Base-by-base conservation (phyloP, 2,888 invertebrate species). In the Agonopterix alstromeriana region DNA sequence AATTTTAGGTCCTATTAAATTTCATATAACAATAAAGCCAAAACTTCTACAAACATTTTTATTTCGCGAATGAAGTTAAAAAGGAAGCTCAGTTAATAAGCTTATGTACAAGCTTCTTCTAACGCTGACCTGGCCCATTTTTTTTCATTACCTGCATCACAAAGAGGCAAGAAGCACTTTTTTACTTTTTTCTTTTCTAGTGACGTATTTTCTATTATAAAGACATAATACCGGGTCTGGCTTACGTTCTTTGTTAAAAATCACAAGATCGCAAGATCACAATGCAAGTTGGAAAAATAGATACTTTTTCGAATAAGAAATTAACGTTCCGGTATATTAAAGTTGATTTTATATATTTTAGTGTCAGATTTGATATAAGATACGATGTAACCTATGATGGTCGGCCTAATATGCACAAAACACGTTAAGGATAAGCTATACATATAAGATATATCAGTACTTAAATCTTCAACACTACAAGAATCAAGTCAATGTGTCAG, bases 81-180 rank as follows among this genome's bases (percentile, higher is more conserved):
- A 63, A 58, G 60, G 65, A 68, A 65, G 63, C 64, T 63, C 61
- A 73, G 68, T 77, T 81, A 82, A 82, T 82, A 81, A 78, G 78
- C 80, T 80, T 77, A 80, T 67, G 67, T 68, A 71, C 62, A 70
- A 71, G 66, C 70, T 67, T 62, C 61, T 65, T 27, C 69, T 75
- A 61, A 70, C 67, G 72, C 67, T 73, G 75, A 74, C 73, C 74
- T 74, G 70, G 60, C 56, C 68, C 67, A 72, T 77, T 77, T 76
- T 72, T 76, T 81, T 82, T 79, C 77, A 75, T 80, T 77, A 80
- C 73, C 74, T 77, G 73, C 67, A 74, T 73, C 69, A 73, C 70
- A 77, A 80, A 75, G 72, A 68, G 65, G 60, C 61, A 65, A 71
- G 62, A 62, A 60, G 58, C 60, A 58, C 58, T 70, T 73, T 71